Evolutionary conservation across 2,113 vertebrate species (phyloP).

Genomic region (Pogonocichla stellata): DNA sequence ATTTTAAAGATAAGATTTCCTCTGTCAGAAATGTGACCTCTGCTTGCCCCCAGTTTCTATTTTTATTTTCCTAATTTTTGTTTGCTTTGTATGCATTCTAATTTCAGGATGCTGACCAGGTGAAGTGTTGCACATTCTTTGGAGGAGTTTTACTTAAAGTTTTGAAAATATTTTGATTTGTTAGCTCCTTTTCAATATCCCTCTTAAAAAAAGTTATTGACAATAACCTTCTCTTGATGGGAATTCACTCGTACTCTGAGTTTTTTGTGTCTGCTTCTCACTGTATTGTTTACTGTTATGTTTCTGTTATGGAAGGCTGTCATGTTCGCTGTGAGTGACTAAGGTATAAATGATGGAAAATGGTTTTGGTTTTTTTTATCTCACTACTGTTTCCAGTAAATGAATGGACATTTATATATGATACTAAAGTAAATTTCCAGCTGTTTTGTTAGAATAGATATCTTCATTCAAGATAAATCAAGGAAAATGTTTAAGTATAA

Average conservation of each 20-base stretch:
- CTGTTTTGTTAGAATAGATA: neutral
- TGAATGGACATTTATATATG: neutral
- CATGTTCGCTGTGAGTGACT: neutral
- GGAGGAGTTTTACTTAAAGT: neutral
- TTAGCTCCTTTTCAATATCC: neutral
- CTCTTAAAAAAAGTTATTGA: neutral
- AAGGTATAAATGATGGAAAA: neutral
- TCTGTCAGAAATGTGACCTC: neutral
- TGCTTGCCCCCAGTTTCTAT: neutral
- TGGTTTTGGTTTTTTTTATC: neutral
- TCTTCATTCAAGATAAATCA: neutral
- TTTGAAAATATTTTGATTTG: neutral
- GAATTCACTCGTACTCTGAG: neutral
- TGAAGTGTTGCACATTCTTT: neutral
- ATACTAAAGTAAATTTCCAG: neutral
- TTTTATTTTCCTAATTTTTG: neutral
- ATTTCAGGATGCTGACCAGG: neutral
- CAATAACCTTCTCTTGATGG: neutral
- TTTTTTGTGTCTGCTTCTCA: neutral
- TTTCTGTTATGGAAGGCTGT: neutral
- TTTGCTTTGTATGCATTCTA: neutral
- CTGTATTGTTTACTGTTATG: neutral
- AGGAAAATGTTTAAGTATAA: neutral
- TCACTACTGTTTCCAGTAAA: neutral
- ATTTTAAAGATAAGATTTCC: neutral